These are phyloP conservation scores for fruit fly (Drosophila melanogaster) DNA, from an alignment of 1,140 invertebrate genomes.

Conservation along the genomic window DNA sequence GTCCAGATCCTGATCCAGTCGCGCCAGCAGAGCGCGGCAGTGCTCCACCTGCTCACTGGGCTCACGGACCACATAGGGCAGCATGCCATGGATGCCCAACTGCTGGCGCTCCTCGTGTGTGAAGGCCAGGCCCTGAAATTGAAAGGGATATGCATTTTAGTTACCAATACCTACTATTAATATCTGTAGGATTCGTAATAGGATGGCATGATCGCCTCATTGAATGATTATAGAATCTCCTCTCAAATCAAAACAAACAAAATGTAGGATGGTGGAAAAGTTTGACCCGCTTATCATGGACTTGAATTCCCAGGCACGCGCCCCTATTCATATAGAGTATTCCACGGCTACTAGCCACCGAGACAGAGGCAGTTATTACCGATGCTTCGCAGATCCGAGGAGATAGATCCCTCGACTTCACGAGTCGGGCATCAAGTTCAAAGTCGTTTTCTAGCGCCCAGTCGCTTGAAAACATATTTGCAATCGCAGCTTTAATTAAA, in stretches of 20 bases:
- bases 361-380: conserved; percentile 5
- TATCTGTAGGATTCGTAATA: neutral
- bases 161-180: neutral
- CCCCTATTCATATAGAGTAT: neutral
- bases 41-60: conserved; percentile 93
- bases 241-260: conserved; percentile 14
- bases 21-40: conserved; percentile 90
- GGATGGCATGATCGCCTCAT: conserved; percentile 18
- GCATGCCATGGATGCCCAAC: conserved; percentile 93
- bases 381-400: conserved; percentile 31
- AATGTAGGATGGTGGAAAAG: conserved; percentile 33
- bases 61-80: conserved; percentile 92
- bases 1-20: conserved; percentile 92
- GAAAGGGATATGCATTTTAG: neutral
- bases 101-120: conserved; percentile 90
- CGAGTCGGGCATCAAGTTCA: conserved; percentile 44
- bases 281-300: conserved; percentile 30
- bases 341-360: neutral
- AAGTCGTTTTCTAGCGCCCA: conserved; percentile 29
- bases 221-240: conserved; percentile 9
- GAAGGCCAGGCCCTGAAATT: conserved; percentile 62
- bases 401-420: conserved; percentile 10
- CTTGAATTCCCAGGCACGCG: conserved; percentile 22
- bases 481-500: conserved; percentile 13
- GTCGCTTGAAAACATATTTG: conserved; percentile 25